phyloP scores from a whole-genome alignment of 2,113 vertebrate genomes.

The Oplegnathus fasciatus region DNA sequence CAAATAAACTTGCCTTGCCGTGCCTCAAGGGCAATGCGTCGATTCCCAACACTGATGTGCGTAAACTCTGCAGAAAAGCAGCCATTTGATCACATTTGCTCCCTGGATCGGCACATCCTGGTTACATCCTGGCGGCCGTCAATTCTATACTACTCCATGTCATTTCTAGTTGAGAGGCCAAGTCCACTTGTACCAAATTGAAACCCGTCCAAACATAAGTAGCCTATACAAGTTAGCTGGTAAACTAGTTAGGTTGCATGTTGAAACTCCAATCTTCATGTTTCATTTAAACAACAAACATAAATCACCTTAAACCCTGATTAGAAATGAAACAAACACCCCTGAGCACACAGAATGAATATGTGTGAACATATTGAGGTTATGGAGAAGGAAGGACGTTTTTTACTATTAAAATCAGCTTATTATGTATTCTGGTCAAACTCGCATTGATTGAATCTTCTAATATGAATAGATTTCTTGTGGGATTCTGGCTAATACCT shows the following conservation, averaged over 20 bases:
- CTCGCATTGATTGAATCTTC: slow-evolving; percentile 38
- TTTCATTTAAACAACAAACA: not conserved
- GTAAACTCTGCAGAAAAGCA: not conserved
- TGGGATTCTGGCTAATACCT: slow-evolving; percentile 26
- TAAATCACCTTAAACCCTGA: not conserved
- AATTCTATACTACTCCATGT: not conserved
- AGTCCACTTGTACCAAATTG: not conserved
- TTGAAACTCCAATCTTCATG: too few species aligned
- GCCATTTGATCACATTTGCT: too few species aligned
- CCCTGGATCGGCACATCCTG: not conserved
- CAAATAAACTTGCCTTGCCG: not conserved
- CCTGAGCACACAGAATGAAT: too few species aligned
- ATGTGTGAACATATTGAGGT: not conserved
- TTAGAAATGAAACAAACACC: not conserved
- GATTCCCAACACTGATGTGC: not conserved
- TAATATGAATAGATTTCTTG: slow-evolving; percentile 25
- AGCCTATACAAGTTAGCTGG: not conserved
- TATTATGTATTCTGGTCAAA: slow-evolving; percentile 30
- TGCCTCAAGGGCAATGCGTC: not conserved
- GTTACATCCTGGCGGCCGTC: not conserved
- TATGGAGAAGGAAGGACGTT: not conserved
- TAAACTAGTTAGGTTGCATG: not conserved
- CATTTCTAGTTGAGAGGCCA: not conserved
- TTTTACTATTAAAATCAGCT: not conserved
- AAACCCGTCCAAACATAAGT: not conserved